Base-by-base conservation (phyloP, 2,113 vertebrate species). In the Gnathonemus echidnorhynchus region DNA sequence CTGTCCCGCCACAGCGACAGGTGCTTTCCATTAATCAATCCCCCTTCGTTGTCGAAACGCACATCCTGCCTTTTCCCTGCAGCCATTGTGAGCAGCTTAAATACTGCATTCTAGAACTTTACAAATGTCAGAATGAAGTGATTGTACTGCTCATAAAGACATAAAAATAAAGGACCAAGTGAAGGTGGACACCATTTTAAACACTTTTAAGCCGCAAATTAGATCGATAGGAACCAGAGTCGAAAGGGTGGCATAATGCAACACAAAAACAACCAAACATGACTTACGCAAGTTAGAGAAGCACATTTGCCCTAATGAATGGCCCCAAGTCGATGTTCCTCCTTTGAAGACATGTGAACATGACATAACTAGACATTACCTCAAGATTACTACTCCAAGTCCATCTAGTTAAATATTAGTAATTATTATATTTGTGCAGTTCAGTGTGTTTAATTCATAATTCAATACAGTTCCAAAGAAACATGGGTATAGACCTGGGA, bases 21-120 rank as follows among this genome's bases (percentile, higher is more conserved):
- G 86, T 87, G 48, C 45, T 88, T 45, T 89, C 88, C 62, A 88
- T 58, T 52, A 31, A 88, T 87, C 46, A 53, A 35, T 24, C 6
- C n/a, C 9, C 86, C 27, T 87, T 19, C n/a, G 10, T 24, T 52
- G 86, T 80, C 15, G 35, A 87, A 87, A 35, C 5, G n/a, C 49
- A 48, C 49, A 48, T 48, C 83, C 45, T 85, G 83, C 83, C 83
- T 48, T 46, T 77, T 39, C 35, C 83, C 45, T 46, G 8, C 21
- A n/a, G 15, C 45, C 83, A 46, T 85, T 85, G 21, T 24, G 9
- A 21, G 45, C 21, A 48, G 8, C 80, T 24, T 46, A 46, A 21
- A 39, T 46, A 8, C 80, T 42, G 21, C 21, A 11, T 46, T 46
- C 83, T 24, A 42, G 15, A 83, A 45, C 42, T 83, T 42, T 45